A percentile compares a stretch with the other conserved stretches of the same genome.
phyloP scores from a whole-genome alignment of 1,140 invertebrate genomes.

The Bombus vancouverensis region DNA sequence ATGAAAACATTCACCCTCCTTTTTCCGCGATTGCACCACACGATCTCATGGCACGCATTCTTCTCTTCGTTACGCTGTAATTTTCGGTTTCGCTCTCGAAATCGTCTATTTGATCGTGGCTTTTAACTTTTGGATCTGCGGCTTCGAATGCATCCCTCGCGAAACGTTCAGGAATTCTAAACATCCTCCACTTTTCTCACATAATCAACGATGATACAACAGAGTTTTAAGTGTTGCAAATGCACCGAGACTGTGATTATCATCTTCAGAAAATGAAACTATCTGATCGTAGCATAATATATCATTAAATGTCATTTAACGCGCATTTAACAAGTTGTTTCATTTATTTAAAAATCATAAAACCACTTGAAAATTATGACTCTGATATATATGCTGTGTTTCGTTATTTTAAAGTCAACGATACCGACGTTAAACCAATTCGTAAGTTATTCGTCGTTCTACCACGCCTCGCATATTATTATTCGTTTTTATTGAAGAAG shows the following conservation, averaged over 20 bases:
- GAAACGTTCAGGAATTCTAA: neutral
- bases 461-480: no score
- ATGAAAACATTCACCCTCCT: conserved; percentile 4
- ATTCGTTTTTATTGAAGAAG: no score
- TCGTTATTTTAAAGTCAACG: no score
- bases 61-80: neutral
- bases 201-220: neutral
- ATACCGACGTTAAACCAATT: no score
- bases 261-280: no score
- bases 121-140: neutral
- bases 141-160: neutral
- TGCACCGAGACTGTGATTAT: neutral
- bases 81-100: conserved; percentile 3
- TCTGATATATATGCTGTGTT: no score
- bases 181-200: neutral
- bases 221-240: neutral
- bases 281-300: no score
- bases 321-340: no score
- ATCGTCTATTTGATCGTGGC: neutral
- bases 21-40: neutral
- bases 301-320: no score
- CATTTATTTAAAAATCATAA: no score
- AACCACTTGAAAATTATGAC: no score
- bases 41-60: neutral
- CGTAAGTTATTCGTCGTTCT: no score